Base-by-base conservation (phyloP, 2,888 invertebrate genomes). In the Augochlorella aurata region DNA sequence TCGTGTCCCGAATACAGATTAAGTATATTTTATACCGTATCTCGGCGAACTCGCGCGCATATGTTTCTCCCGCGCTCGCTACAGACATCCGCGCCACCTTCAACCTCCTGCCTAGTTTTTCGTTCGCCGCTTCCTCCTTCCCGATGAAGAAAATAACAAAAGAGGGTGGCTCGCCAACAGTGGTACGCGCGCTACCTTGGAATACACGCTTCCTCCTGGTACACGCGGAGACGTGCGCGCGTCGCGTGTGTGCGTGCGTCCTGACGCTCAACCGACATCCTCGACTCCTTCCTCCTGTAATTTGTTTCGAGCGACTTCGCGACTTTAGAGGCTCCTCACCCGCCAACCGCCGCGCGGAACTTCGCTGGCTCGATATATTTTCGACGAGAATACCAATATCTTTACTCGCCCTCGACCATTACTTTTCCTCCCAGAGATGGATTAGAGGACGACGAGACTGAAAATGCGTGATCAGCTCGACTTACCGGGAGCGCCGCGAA, bases 1-100 rank as follows among this genome's bases (percentile, higher is more conserved):
- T 90, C 93, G 92, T 92, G 92, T 87, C 88, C 87, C 91, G 93
- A 92, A 92, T 93, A 92, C 92, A 91, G 90, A 92, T 92, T 90
- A 91, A 91, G 90, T 89, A 90, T 90, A 92, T 92, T 92, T 92
- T 93, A 85, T 86, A 86, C 85, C 71, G 87, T 79, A 77, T 85
- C 77, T 81, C 81, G 77, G 63, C 54, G 61, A 74, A 66, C 74
- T 81, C 72, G 77, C 82, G 70, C 80, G 79, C 77, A 79, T 76
- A 80, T 73, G 79, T 73, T 78, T 75, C 77, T 73, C 79, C 67
- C 76, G 68, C 69, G 58, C 24, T 58, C 69, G 63, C 74, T 67
- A 14, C 58, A 58, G 58, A 58, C 58, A 24, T 58, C 24, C 68
- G 50, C 68, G 54, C 82, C 75, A 74, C 78, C 68, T 81, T 50